Evolutionary conservation across 2,888 invertebrate species (phyloP).

Genomic region (Eudemis profundana): DNA sequence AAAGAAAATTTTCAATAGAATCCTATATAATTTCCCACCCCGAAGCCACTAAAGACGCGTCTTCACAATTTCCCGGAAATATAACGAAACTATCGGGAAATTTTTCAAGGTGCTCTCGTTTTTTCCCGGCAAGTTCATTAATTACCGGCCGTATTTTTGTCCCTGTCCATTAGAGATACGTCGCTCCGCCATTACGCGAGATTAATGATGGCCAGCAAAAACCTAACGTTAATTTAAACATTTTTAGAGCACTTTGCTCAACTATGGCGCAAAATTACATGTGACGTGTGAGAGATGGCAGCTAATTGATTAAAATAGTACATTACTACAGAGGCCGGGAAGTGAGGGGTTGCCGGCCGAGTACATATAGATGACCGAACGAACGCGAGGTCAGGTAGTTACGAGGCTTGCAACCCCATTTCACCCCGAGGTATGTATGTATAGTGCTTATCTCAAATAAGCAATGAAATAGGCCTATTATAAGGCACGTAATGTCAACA

Average conservation of each 20-base stretch:
- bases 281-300: not conserved
- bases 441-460: too few species aligned
- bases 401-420: too few species aligned
- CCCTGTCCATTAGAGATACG: conserved; percentile 78
- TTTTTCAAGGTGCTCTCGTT: conserved; percentile 46
- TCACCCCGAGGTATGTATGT: too few species aligned
- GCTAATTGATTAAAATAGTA: conserved; percentile 9
- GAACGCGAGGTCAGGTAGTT: too few species aligned
- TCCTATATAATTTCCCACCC: too few species aligned
- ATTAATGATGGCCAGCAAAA: conserved; percentile 68
- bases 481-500: too few species aligned
- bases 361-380: too few species aligned
- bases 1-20: too few species aligned
- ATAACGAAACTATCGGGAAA: conserved; percentile 35
- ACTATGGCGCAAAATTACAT: conserved; percentile 32
- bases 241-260: conserved; percentile 41
- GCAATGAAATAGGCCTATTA: too few species aligned
- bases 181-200: conserved; percentile 67
- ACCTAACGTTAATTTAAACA: conserved; percentile 57
- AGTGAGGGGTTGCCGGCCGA: too few species aligned
- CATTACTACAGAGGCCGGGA: not conserved
- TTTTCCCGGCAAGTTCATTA: conserved; percentile 68
- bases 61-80: conserved; percentile 1
- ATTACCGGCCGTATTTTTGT: conserved; percentile 76
- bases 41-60: not conserved